Conservation (phyloP, 2,113 vertebrate species). For the Maccullochella peelii region DNA sequence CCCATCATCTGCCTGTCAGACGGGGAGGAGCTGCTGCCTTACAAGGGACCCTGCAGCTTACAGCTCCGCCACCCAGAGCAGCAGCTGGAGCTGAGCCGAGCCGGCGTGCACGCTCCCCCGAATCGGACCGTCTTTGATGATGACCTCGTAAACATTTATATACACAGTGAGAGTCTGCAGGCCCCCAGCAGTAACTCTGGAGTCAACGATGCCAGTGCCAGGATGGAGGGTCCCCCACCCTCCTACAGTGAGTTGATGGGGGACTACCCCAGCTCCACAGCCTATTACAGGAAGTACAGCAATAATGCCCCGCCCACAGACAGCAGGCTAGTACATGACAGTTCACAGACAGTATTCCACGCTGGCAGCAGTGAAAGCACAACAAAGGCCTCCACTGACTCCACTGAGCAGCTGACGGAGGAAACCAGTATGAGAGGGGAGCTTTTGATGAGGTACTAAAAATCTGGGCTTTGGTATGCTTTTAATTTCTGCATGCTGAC, state of each 20-base stretch:
- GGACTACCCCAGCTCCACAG: slow-evolving; percentile 72
- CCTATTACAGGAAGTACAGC: slow-evolving; percentile 79
- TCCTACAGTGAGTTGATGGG: slow-evolving; percentile 92
- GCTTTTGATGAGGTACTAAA: neutral
- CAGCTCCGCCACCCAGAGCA: slow-evolving; percentile 91
- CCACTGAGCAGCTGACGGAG: slow-evolving; percentile 84
- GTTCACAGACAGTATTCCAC: neutral
- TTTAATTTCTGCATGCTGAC: neutral
- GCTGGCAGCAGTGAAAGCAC: slow-evolving; percentile 82
- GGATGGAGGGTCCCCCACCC: slow-evolving; percentile 89
- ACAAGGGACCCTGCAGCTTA: slow-evolving; percentile 89
- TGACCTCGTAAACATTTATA: slow-evolving; percentile 84
- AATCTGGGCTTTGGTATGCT: neutral
- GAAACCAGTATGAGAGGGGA: slow-evolving; percentile 81
- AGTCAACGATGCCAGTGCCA: slow-evolving; percentile 87
- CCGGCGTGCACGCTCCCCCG: slow-evolving; percentile 90
- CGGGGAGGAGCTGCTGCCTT: slow-evolving; percentile 90
- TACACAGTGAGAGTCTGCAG: slow-evolving; percentile 86
- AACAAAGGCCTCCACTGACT: slow-evolving; percentile 82
- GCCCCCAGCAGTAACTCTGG: slow-evolving; percentile 91
- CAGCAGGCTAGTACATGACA: neutral
- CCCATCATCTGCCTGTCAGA: slow-evolving; percentile 92
- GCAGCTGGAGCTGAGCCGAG: slow-evolving; percentile 92
- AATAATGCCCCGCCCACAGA: slow-evolving; percentile 39
- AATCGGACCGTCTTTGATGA: slow-evolving; percentile 94